Evolutionary conservation across 23 tunicate genomes (phyloP).

Genomic region (Styela plicata): DNA sequence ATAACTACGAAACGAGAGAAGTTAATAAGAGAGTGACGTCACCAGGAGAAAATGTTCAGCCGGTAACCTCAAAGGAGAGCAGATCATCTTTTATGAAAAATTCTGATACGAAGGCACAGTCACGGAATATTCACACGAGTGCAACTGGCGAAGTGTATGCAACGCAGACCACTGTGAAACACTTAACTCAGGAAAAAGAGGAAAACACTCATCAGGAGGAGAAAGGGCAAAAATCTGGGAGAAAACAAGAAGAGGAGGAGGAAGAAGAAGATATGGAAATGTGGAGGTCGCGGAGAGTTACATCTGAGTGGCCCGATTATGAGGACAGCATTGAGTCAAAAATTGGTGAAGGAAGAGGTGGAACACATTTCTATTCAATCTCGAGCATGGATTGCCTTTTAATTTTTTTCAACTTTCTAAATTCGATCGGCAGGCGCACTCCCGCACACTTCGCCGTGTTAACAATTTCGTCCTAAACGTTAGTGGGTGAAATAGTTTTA

Average conservation of each 20-base stretch:
- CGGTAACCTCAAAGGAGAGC: not conserved
- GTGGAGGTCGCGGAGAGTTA: constrained; percentile 6
- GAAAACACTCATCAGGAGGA: not conserved
- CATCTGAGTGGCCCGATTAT: constrained; percentile 16
- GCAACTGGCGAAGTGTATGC: not conserved
- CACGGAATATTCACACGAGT: not conserved
- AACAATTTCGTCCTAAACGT: too few species aligned
- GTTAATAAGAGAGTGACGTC: not conserved
- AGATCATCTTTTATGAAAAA: not conserved
- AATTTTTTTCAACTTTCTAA: too few species aligned
- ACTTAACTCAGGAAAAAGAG: not conserved
- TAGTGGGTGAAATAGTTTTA: too few species aligned
- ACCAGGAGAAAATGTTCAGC: not conserved
- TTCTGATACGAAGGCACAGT: not conserved
- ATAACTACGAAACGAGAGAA: not conserved
- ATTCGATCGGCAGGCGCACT: too few species aligned
- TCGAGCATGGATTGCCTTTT: too few species aligned
- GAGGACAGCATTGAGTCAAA: constrained; percentile 22
- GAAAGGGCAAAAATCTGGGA: not conserved
- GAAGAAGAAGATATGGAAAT: constrained; percentile 28
- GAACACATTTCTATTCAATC: not conserved
- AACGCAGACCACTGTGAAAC: not conserved
- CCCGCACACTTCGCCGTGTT: too few species aligned
- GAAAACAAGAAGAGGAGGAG: constrained; percentile 13
- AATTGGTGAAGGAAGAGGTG: constrained; percentile 35